phyloP scores from a whole-genome alignment of 2,888 invertebrate species.

The Gibbula magus region DNA sequence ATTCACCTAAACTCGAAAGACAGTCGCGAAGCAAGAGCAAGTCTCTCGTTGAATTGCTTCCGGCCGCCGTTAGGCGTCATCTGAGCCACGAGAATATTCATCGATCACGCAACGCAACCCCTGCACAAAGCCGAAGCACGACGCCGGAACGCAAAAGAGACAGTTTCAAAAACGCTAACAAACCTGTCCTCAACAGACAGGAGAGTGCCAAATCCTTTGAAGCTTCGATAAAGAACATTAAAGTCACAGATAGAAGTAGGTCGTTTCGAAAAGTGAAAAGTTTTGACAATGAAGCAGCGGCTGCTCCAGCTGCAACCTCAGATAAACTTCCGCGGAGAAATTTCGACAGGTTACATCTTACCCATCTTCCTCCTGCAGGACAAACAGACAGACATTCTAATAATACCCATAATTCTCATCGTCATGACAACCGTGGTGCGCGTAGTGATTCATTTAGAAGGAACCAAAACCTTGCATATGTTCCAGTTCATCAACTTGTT shows the following conservation, averaged over 20 bases:
- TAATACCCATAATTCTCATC: not conserved
- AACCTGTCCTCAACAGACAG: slow-evolving; percentile 42
- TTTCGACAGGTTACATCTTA: not conserved
- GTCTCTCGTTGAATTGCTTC: slow-evolving; percentile 51
- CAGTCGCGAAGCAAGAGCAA: slow-evolving; percentile 39
- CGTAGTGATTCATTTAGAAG: not conserved
- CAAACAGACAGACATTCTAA: not conserved
- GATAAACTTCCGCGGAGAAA: not conserved
- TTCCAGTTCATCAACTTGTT: not conserved
- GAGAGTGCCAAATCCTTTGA: slow-evolving; percentile 42
- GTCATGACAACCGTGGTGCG: not conserved
- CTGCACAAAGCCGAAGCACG: slow-evolving; percentile 38
- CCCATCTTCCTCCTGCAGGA: not conserved
- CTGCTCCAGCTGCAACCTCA: not conserved
- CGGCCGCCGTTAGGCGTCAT: slow-evolving; percentile 44
- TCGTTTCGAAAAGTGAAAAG: slow-evolving; percentile 58
- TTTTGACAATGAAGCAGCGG: not conserved
- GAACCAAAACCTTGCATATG: not conserved
- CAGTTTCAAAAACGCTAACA: slow-evolving; percentile 47
- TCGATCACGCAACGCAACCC: slow-evolving; percentile 37
- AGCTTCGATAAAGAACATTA: slow-evolving; percentile 55
- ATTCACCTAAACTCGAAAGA: slow-evolving; percentile 9
- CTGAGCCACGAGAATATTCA: slow-evolving; percentile 50
- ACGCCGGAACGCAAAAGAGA: slow-evolving; percentile 31
- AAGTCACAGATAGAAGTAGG: slow-evolving; percentile 58